A percentile compares a stretch with the other conserved stretches of the same genome.
Conservation (phyloP, 2,797 vertebrate genomes). For the Pipistrellus pygmaeus region DNA sequence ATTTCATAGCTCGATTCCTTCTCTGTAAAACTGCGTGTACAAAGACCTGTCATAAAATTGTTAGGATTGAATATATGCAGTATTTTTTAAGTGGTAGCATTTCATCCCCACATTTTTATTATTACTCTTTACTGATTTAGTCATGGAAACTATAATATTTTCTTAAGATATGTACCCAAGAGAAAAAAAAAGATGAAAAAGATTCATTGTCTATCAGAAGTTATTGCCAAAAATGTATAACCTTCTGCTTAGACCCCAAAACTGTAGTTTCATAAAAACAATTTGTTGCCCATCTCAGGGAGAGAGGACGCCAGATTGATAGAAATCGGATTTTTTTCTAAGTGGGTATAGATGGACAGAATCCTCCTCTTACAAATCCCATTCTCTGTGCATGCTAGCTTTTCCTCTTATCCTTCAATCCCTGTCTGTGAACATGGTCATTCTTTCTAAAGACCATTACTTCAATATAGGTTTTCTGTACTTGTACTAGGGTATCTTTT, state of each 20-base stretch:
- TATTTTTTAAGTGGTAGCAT: background rate
- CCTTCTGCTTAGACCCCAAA: background rate
- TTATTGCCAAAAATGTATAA: background rate
- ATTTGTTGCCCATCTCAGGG: background rate
- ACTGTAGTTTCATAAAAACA: background rate
- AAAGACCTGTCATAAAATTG: background rate
- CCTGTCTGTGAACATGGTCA: background rate
- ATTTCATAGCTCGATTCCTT: constrained; percentile 5
- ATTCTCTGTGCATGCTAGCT: background rate
- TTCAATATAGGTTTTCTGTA: background rate
- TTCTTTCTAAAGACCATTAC: background rate
- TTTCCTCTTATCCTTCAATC: background rate
- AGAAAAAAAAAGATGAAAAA: background rate
- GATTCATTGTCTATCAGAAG: background rate
- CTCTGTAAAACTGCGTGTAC: background rate
- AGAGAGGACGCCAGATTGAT: background rate
- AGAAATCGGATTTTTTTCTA: background rate
- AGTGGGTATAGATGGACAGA: no score
- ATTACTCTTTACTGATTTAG: background rate
- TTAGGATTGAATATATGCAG: background rate
- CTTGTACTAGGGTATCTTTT: background rate
- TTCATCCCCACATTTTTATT: background rate
- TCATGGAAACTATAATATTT: background rate
- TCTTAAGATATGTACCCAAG: background rate
- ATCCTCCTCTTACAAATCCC: background rate